These are phyloP conservation scores for Oryctolagus cuniculus DNA, from an alignment of 2,113 vertebrate species.

Conservation along the genomic window DNA sequence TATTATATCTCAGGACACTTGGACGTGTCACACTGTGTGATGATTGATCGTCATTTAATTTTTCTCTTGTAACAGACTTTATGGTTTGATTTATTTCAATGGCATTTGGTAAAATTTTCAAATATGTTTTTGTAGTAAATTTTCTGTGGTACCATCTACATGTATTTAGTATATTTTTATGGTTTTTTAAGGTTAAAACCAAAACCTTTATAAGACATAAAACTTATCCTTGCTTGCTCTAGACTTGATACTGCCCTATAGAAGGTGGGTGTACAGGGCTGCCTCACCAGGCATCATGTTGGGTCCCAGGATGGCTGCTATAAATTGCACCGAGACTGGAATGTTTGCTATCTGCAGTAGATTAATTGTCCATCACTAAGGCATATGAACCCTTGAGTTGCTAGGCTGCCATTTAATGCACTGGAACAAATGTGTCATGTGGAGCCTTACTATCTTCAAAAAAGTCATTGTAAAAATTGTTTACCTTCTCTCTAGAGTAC, in stretches of 20 bases:
- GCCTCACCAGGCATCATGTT: background rate
- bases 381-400: background rate
- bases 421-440: constrained; percentile 27
- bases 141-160: background rate
- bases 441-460: constrained; percentile 26
- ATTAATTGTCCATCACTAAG: background rate
- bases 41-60: background rate
- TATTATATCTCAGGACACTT: background rate
- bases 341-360: background rate
- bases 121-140: background rate
- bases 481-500: background rate
- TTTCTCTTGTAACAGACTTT: background rate
- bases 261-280: background rate
- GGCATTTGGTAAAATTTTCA: constrained; percentile 3
- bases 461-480: background rate
- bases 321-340: background rate
- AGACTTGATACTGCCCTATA: background rate
- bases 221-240: background rate
- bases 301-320: background rate
- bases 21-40: background rate
- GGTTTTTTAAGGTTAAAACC: background rate
- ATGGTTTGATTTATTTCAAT: background rate
- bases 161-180: background rate
- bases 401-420: constrained; percentile 31
- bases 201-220: background rate